Conservation (phyloP, 2,888 invertebrate species). For the Aphidoletes aphidimyza region DNA sequence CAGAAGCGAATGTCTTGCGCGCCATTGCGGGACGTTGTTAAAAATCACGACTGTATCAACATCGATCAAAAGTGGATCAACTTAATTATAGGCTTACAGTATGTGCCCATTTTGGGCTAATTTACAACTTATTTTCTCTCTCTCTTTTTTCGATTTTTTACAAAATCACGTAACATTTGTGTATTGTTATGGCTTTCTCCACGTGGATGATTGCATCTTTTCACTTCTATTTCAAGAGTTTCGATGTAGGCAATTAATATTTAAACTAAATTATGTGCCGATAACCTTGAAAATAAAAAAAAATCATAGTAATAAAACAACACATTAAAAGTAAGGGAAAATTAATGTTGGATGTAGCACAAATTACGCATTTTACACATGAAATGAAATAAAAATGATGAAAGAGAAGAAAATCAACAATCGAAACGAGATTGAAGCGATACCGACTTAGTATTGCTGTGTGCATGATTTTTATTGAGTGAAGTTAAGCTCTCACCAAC, state of each 20-base stretch:
- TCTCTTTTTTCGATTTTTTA: not conserved
- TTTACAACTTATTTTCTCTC: not conserved
- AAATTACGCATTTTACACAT: not conserved
- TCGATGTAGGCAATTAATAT: not conserved
- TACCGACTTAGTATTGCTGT: not conserved
- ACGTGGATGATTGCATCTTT: not conserved
- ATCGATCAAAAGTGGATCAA: not conserved
- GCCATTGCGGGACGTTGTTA: not conserved
- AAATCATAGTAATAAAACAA: not conserved
- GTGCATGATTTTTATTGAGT: not conserved
- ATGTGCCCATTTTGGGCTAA: not conserved
- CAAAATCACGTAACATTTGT: too few relatives aligned
- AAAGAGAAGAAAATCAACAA: not conserved
- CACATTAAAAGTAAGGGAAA: too few relatives aligned
- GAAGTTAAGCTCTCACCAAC: too few relatives aligned
- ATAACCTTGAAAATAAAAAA: constrained; percentile 16
- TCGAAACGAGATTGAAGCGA: not conserved
- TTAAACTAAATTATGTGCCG: not conserved
- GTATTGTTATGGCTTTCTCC: too few relatives aligned
- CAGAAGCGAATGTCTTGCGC: not conserved
- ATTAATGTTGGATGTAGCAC: not conserved
- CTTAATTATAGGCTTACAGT: not conserved
- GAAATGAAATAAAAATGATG: not conserved
- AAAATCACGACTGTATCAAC: not conserved
- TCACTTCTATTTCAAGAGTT: not conserved